Base-by-base conservation (phyloP, 2,888 invertebrate genomes). In the Camponotus fellah region DNA sequence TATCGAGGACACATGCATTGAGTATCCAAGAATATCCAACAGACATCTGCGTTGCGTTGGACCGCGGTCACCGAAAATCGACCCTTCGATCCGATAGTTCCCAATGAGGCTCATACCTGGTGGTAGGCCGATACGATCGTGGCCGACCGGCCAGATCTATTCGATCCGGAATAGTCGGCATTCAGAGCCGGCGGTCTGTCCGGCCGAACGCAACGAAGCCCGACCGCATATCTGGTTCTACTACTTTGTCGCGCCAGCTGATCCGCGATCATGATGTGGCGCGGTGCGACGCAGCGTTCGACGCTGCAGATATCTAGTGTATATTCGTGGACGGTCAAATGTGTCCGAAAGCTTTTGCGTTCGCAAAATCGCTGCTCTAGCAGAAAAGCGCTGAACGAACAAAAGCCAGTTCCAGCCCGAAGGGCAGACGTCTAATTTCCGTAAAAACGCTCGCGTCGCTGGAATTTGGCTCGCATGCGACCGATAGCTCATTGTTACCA, bases 101-200 rank as follows among this genome's bases (percentile, higher is more conserved):
- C 60, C 65, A 80, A 82, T 75, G 69, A 86, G 34, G 65, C 76
- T 60, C 46, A 40, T 66, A 64, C 74, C 69, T 58, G 72, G 76
- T 8, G 76, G 69, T 62, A 60, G 66, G 72, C 86, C 88, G 86
- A 88, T 86, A 85, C 40, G 71, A 81, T 62, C 69, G 79, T 26
- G 66, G 80, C 77, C 77, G 83, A 64, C 56, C 34, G 53, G 65
- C 32, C 60, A 40, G 58, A 66, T 58, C 83, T 76, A 89, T 87
- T 89, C 89, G 83, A 84, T 81, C 56, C 83, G 65, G 81, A 88
- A 89, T 84, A 85, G 85, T 83, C 89, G 82, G 74, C 85, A 81
- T 87, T 83, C 77, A 79, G 86, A 46, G 69, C 65, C 32, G 65
- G 60, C 46, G 58, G 71, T 79, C 74, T 37, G 64, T 26, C 53